Base-by-base conservation (phyloP, 2,797 vertebrate genomes). In the Pseudomugil gertrudae region DNA sequence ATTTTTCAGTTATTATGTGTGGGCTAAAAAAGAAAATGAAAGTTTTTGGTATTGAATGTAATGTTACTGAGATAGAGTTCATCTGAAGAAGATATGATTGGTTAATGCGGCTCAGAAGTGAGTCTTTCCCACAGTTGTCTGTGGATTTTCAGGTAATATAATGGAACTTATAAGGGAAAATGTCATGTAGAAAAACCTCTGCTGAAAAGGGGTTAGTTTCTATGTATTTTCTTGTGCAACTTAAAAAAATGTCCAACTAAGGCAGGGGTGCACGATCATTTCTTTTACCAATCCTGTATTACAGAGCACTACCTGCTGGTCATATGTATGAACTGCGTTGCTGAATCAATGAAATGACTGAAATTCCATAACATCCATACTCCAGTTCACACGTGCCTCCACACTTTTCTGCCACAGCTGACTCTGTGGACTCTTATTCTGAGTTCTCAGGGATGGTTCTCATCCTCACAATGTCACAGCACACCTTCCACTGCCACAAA, bases 291-390 rank as follows among this genome's bases (percentile, higher is more conserved):
- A 45, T 69, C 33, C 73, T 67, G 83, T 50, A 85, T 85, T 79
- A 65, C 83, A 87, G 78, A 92, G 92, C 92, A 84, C 89, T 65
- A 17, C 89, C 92, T 94, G 88, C 92, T 93, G 93, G 91, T 59
- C 53, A 64, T 40, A 80, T 17, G 0, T 1, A 1, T 21, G 58
- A 72, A 89, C 72, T 88, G 76, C 81, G 69, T 6, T 5, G 0
- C 8, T 24, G 72, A 74, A 71, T 81, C 63, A 79, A 84, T 85
- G 79, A 80, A 67, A 85, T 79, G 84, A 84, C 53, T 79, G 67
- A 75, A 76, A 86, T 86, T 85, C 83, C 82, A 69, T 21, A 68
- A 68, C 65, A 70, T 72, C 54, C 58, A 40, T 27, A 27, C 26
- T 24, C 17, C 62, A 45, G 66, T 38, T 64, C n/a, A 5, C 70